These are phyloP conservation scores for Hydrocynus forskahlii DNA, from an alignment of 2,797 vertebrate species.

Conservation along the genomic window DNA sequence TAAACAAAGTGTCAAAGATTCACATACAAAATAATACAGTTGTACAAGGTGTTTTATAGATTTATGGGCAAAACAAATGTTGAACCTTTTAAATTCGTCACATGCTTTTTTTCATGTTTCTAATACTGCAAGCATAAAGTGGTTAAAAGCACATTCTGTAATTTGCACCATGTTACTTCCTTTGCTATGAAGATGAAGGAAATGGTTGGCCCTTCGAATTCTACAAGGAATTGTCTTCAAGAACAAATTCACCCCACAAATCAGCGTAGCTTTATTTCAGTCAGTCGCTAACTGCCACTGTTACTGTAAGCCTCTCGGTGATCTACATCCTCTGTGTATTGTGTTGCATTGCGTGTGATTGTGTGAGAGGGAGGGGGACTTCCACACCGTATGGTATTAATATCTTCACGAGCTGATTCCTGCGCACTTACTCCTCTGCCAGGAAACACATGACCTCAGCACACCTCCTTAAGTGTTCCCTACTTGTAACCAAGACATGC, in stretches of 20 bases:
- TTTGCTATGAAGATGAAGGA: not conserved
- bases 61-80: not conserved
- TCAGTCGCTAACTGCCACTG: slow-evolving; percentile 14
- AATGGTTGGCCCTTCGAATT: not conserved
- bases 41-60: not conserved
- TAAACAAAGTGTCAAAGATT: not conserved
- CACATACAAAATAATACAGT: not conserved
- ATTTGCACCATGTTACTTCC: not conserved
- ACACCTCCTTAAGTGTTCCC: slow-evolving; percentile 46
- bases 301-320: slow-evolving; percentile 10
- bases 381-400: slow-evolving; percentile 58
- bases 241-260: not conserved
- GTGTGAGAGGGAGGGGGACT: slow-evolving; percentile 56
- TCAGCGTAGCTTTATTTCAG: slow-evolving; percentile 12
- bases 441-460: slow-evolving; percentile 59
- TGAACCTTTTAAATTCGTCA: not conserved
- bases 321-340: slow-evolving; percentile 48
- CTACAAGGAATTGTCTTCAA: not conserved
- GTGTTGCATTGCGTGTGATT: slow-evolving; percentile 47
- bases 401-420: slow-evolving; percentile 52
- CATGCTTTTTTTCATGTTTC: not conserved
- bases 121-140: not conserved
- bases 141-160: not conserved
- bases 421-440: slow-evolving; percentile 56
- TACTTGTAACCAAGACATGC: slow-evolving; percentile 31